Evolutionary conservation across 2,797 vertebrate species (phyloP), one percentile per base, ranked within the genome.

Genomic region (Enteromius viviparus): DNA sequence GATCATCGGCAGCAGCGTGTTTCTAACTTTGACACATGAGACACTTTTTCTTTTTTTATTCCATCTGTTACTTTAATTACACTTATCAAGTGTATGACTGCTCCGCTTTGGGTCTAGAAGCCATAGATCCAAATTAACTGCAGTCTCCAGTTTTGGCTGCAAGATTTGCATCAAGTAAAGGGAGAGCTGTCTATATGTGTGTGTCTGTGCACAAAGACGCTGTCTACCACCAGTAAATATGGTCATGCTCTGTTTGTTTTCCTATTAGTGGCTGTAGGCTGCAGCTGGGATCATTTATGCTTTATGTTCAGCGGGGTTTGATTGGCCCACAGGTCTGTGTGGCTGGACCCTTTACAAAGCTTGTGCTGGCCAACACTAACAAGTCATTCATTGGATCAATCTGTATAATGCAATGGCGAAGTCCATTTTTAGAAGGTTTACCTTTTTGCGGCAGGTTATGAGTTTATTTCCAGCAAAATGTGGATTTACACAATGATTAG

Each of bases 231-330:
- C 72, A 68, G 87, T 81, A 82, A 87, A 87, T 85, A 85, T 62
- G 72, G 81, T 87, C 81, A 88, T 82, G 87, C 85, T 88, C 85
- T 82, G 84, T 78, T 82, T 86, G 83, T 64, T 82, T 85, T 85
- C 85, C 85, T 85, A 85, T 87, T 88, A 87, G 75, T 42, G 70
- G 72, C 42, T 80, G 70, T 81, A 74, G 78, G 84, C 84, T 82
- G 85, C 85, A 88, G 84, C 75, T 77, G 81, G 84, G 81, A 81
- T 85, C 82, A 78, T 76, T 84, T 87, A 84, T 85, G 79, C 84
- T 87, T 81, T 85, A 76, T 72, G 65, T 81, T 85, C 79, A 70
- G 70, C 34, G 55, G 7, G 53, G 53, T 74, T 79, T 84, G 62
- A 84, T 81, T 85, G 84, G 79, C 78, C 83, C 53, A 1, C 74